Evolutionary conservation across 2,797 vertebrate species (phyloP).

Genomic region (Cirrhinus mrigala): DNA sequence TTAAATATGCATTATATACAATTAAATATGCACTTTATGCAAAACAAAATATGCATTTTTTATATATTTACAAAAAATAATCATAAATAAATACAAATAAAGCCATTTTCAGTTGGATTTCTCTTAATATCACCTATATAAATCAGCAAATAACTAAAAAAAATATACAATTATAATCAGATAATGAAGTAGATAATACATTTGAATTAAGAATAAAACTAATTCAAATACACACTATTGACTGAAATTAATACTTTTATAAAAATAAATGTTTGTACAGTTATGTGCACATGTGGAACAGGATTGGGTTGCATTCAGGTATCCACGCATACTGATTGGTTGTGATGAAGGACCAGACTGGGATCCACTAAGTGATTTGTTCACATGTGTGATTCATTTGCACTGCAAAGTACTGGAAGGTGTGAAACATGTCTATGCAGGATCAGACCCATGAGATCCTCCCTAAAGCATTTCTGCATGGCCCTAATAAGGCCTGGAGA

Average conservation of each 20-base stretch:
- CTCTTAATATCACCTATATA: not conserved
- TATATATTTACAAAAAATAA: not conserved
- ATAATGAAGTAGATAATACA: not conserved
- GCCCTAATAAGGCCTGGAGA: constrained; percentile 72
- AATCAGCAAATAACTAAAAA: not conserved
- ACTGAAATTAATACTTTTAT: not conserved
- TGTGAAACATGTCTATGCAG: constrained; percentile 29
- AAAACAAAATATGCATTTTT: too few relatives aligned
- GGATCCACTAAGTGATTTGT: not conserved
- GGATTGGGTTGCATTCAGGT: not conserved
- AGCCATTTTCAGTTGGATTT: not conserved
- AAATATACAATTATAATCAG: not conserved
- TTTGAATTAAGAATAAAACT: not conserved
- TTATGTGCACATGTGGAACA: not conserved
- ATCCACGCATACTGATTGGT: not conserved
- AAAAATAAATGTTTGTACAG: not conserved
- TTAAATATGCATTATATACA: not conserved
- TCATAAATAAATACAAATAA: too few relatives aligned
- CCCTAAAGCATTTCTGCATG: constrained; percentile 58
- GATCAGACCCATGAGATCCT: constrained; percentile 44
- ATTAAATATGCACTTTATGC: not conserved
- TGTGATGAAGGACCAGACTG: constrained; percentile 53
- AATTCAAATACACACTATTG: not conserved
- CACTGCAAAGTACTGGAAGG: constrained; percentile 64
- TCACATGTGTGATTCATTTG: constrained; percentile 22